Percentiles rank a stretch among this genome's conserved stretches.
phyloP scores from a whole-genome alignment of 2,113 vertebrate species.

The Atlantisia rogersi region DNA sequence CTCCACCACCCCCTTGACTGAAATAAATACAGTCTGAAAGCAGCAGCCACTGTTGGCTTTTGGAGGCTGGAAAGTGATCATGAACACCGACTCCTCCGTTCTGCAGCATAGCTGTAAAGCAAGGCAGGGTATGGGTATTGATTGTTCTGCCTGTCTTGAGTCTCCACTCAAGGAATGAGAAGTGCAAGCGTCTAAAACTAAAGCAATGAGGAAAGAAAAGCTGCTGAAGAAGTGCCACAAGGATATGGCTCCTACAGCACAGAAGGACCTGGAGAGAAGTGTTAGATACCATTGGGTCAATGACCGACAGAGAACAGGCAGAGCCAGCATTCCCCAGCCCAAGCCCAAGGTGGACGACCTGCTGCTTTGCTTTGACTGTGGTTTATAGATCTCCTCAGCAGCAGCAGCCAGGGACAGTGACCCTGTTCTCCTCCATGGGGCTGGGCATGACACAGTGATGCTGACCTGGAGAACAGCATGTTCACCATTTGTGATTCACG shows the following conservation, averaged over 20 bases:
- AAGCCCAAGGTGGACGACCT: not conserved
- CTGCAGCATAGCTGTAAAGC: too few relatives aligned
- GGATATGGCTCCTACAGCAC: not conserved
- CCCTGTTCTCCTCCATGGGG: rapidly evolving
- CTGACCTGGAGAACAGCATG: not conserved
- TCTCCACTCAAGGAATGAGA: not conserved
- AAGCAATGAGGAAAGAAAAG: not conserved
- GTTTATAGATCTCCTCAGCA: not conserved
- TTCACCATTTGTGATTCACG: not conserved
- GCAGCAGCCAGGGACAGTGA: not conserved
- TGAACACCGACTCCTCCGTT: too few relatives aligned
- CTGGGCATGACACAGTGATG: not conserved
- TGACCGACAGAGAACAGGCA: not conserved
- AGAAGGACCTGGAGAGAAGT: not conserved
- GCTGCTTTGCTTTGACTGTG: not conserved
- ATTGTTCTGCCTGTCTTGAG: not conserved
- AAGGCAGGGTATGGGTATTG: not conserved
- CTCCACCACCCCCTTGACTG: too few relatives aligned
- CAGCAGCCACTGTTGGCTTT: too few relatives aligned
- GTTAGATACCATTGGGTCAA: not conserved
- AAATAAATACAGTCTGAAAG: too few relatives aligned
- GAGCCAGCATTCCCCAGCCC: not conserved
- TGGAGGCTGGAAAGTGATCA: too few relatives aligned
- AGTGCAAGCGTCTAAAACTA: not conserved
- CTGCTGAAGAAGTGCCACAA: not conserved